Evolutionary conservation across 2,888 invertebrate species (phyloP), one percentile per base, ranked within the genome.

Genomic region (Arrhopalites spinosus): DNA sequence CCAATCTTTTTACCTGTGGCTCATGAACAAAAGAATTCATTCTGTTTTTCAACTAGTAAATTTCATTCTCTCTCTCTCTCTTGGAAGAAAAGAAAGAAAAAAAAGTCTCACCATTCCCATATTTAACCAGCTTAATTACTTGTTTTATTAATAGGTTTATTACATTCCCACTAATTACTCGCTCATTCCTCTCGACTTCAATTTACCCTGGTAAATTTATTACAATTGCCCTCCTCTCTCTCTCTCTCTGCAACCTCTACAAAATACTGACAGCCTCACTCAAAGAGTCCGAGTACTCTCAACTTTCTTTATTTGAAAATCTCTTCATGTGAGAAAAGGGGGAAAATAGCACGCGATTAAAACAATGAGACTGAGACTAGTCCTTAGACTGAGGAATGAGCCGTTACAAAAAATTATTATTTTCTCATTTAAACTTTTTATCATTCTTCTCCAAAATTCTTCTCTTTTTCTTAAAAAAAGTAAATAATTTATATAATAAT

Each of bases 141-240:
- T 56, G 43, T 61, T 72, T 47, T 72, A 72, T 72, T 72, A 61
- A 72, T 72, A 72, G 72, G 72, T 64, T 72, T 72, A 63, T 63
- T 45, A 72, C 45, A 47, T 47, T 63, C 29, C 74, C 47, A 27
- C 68, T 61, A 74, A 74, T 74, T 68, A 59, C 68, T 68, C 68
- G 68, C 36, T 36, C 15, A 11, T 13, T 29, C 17, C 15, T 29
- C 43, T 30, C 36, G 25, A 29, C 66, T 53, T 53, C 50, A 43
- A 43, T 73, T 66, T 56, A n/a, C 15, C 5, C 7, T 68, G 68
- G 43, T 61, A 27, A n/a, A 66, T 68, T 63, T 67, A 61, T 68
- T 67, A 59, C 56, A 30, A 50, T 67, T 73, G 45, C 27, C n/a
- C 1, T n/a, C n/a, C 11, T 23, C 20, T 25, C 43, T 72, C 27